A percentile compares a stretch with the other conserved stretches of the same genome.
Evolutionary conservation across 2,113 vertebrate genomes (phyloP).

Genomic region (Halcyon malimbica): DNA sequence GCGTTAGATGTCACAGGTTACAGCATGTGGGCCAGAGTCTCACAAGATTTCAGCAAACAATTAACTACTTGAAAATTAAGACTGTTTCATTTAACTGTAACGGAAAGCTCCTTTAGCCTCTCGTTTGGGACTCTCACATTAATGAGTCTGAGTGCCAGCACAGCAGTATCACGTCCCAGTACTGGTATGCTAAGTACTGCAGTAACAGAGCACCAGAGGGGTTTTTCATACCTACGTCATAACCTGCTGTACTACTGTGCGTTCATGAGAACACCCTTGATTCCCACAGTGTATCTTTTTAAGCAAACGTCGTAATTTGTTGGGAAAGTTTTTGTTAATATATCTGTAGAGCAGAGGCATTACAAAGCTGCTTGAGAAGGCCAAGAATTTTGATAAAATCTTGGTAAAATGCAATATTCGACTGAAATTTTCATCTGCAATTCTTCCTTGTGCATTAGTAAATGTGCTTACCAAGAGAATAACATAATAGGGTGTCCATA

Average conservation of each 20-base stretch:
- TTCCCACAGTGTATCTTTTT: constrained; percentile 84
- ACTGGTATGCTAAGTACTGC: neutral
- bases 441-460: constrained; percentile 71
- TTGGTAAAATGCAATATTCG: constrained; percentile 81
- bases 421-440: constrained; percentile 56
- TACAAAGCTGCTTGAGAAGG: constrained; percentile 91
- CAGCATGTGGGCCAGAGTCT: neutral
- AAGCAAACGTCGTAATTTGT: constrained; percentile 85
- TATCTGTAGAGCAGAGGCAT: constrained; percentile 91
- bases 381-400: constrained; percentile 86
- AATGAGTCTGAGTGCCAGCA: neutral
- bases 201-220: neutral
- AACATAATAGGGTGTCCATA: constrained; percentile 95
- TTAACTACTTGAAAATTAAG: constrained; percentile 8
- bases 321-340: constrained; percentile 91
- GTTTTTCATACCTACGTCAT: constrained; percentile 71
- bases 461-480: constrained; percentile 87
- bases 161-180: neutral
- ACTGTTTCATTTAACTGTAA: neutral
- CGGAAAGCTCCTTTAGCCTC: neutral
- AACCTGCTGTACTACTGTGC: constrained; percentile 84
- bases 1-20: neutral
- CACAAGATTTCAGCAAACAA: neutral
- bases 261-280: constrained; percentile 83
- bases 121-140: neutral